A percentile compares a stretch with the other conserved stretches of the same genome.
Evolutionary conservation across 2,888 invertebrate species (phyloP).

Genomic region (Brachycybe producta): DNA sequence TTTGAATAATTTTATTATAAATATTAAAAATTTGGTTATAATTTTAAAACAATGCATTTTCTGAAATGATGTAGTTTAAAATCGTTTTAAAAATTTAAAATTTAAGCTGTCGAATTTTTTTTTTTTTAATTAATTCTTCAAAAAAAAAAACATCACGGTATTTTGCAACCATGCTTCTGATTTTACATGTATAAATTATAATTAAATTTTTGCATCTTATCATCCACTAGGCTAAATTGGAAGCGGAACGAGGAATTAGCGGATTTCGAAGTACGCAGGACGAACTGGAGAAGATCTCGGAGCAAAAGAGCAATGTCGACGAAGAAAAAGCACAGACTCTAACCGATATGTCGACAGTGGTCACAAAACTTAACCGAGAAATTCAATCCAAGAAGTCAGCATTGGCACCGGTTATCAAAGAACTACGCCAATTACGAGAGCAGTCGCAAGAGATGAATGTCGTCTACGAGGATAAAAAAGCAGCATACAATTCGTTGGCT

Average conservation of each 20-base stretch:
- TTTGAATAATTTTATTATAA: too few relatives aligned
- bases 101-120: too few relatives aligned
- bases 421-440: conserved; percentile 52
- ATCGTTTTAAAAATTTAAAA: too few relatives aligned
- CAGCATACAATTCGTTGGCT: conserved; percentile 50
- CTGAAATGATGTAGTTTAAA: too few relatives aligned
- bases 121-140: too few relatives aligned
- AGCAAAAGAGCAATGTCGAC: conserved; percentile 39
- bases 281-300: conserved; percentile 44
- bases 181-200: too few relatives aligned
- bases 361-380: conserved; percentile 39
- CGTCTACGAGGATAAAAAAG: conserved; percentile 57
- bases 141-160: too few relatives aligned
- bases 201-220: too few relatives aligned
- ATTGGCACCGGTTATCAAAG: conserved; percentile 43
- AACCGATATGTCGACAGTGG: conserved; percentile 42
- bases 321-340: conserved; percentile 40
- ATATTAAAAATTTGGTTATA: too few relatives aligned
- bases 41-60: too few relatives aligned
- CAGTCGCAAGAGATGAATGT: conserved; percentile 38
- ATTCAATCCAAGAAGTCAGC: conserved; percentile 51
- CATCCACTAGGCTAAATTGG: conserved; percentile 22
- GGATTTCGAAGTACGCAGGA: conserved; percentile 44
- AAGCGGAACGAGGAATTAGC: conserved; percentile 33
- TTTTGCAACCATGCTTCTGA: too few relatives aligned